phyloP scores from a whole-genome alignment of 2,888 invertebrate genomes.

The Sinhomidia bicolor region DNA sequence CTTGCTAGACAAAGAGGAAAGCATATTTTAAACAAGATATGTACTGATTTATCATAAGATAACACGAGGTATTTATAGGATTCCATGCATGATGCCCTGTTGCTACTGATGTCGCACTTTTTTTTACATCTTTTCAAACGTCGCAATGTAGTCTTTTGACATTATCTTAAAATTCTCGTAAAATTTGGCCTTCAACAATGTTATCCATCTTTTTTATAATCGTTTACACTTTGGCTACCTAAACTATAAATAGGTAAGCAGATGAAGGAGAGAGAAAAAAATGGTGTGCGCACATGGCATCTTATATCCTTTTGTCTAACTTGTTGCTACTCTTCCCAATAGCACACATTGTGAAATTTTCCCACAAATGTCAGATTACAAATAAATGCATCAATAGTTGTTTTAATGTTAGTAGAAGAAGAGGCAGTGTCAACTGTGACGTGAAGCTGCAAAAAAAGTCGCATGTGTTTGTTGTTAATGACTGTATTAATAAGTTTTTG shows the following conservation, averaged over 20 bases:
- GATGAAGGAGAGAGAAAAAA: conserved; percentile 29
- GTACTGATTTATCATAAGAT: conserved; percentile 24
- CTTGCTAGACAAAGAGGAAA: conserved; percentile 26
- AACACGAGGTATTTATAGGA: conserved; percentile 9
- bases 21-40: conserved; percentile 50
- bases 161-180: conserved; percentile 40
- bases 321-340: not conserved
- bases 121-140: too few relatives aligned
- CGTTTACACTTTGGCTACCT: conserved; percentile 2
- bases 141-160: conserved; percentile 25
- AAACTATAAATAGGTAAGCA: too few relatives aligned
- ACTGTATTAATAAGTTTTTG: not conserved
- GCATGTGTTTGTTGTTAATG: not conserved
- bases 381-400: not conserved
- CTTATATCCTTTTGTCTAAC: not conserved
- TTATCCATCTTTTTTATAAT: not conserved
- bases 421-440: not conserved
- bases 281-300: not conserved
- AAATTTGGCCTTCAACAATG: conserved; percentile 60
- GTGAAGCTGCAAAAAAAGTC: not conserved
- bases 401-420: not conserved
- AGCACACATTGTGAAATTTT: not conserved
- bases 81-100: not conserved
- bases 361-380: not conserved
- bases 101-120: not conserved